Base-by-base conservation (phyloP, 1,140 invertebrate species). In the Phenacoccus solenopsis region DNA sequence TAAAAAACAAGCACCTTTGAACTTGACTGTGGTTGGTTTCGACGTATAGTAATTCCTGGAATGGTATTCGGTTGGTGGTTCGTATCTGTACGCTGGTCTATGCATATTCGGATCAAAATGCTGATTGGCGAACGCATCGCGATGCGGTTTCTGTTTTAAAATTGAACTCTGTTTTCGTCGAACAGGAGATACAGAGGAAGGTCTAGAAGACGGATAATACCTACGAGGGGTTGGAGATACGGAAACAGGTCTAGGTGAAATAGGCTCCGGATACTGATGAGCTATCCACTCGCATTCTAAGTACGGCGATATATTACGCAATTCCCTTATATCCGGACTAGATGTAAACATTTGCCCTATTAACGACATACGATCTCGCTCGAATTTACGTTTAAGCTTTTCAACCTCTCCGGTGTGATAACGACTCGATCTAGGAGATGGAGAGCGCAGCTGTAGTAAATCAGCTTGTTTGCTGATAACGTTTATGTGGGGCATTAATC, bases 401-500 rank as follows among this genome's bases (percentile, higher is more conserved):
- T 86, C 82, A 2, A 88, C 87, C 77, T 86, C 85, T 1, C 87
- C 87, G 30, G 35, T 56, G 21, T 69, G 24, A 24, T 35, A 16
- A 13, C 30, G 20, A n/a, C 1, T 9, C 10, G 69, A 12, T 9
- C 10, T 20, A 38, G 67, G 76, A 71, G 2, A 72, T 74, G 7
- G 82, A 79, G 24, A 67, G 16, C 76, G 73, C 1, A 69, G 38
- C 16, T 82, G 82, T 56, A 88, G 85, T 35, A 93, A 77, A 3
- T 84, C 82, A 0, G 88, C 90, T 24, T 88, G 85, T 78, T 91
- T 91, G 75, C 90, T 91, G 72, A 93, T 93, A 1, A 93, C 86
- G 75, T 94, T 91, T 32, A 93, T 92, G 75, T 90, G 90, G 0
- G 90, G 90, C 89, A 93, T 91, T 61, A 85, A 85, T 3, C 90